Base-by-base conservation (phyloP, 2,113 vertebrate genomes). In the Fukomys damarensis region DNA sequence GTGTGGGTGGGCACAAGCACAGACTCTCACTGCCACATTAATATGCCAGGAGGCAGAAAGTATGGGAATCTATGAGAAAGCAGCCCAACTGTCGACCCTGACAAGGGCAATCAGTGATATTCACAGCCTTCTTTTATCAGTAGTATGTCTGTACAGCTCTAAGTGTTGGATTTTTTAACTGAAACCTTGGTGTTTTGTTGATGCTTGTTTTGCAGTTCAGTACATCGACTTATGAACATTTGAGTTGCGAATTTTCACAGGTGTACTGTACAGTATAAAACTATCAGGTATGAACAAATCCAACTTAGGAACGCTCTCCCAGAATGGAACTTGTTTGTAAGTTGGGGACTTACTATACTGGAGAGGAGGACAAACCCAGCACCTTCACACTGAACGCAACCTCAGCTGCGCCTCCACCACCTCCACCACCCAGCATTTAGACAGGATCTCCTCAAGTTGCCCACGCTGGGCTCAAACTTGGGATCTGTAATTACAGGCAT, bases 111-210 rank as follows among this genome's bases (percentile, higher is more conserved):
- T 35, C 30, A 56, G 20, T 66, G 89, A 19, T 12, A 22, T 8
- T 3, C n/a, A 16, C 0, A 10, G 52, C 52, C 12, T 4, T 6
- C 9, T 49, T 30, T n/a, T 59, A 20, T 32, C 12, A n/a, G 24
- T 61, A 9, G 65, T 10, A 5, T 4, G 22, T 38, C 35, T 59
- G 2, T 11, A 68, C 28, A 17, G n/a, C 63, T n/a, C 4, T 17
- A 32, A 22, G 12, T 12, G 86, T 82, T 68, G 58, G 26, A 46
- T 22, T 52, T 54, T 81, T 58, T 22, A 58, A 86, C 14, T 86
- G 72, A 49, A 86, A 43, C 5, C 38, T 58, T 54, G 43, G 28
- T 49, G 43, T 35, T 79, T 22, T 35, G 17, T 35, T 79, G 76
- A 43, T 77, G 30, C 54, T 79, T 52, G 76, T 54, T 79, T 52